phyloP scores from a whole-genome alignment of 1,140 invertebrate genomes.

The Tetramorium parvispinum region DNA sequence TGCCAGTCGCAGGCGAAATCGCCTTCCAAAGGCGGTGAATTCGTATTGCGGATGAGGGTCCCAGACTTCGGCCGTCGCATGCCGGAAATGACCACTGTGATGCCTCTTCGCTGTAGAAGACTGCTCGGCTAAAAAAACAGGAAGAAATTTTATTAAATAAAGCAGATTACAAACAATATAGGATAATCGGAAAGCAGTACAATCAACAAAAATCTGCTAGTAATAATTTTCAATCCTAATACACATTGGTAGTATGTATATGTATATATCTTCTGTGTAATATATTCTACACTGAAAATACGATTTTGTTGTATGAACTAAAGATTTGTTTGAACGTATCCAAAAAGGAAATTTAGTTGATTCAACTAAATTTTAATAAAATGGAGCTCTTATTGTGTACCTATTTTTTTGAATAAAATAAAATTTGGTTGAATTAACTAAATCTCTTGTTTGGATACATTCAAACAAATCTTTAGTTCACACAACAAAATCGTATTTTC shows the following conservation, averaged over 20 bases:
- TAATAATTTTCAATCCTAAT: background rate
- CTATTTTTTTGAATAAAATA: too few species aligned
- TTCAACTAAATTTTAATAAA: too few species aligned
- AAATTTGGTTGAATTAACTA: too few species aligned
- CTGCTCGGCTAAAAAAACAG: conserved; percentile 68
- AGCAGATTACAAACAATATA: background rate
- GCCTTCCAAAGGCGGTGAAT: conserved; percentile 88
- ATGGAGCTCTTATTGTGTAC: too few species aligned
- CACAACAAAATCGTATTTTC: too few species aligned
- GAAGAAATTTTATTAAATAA: conserved; percentile 1
- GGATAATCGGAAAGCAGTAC: background rate
- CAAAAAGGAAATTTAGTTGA: too few species aligned
- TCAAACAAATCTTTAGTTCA: too few species aligned
- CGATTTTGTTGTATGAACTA: too few species aligned
- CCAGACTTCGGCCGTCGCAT: conserved; percentile 88
- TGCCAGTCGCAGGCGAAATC: conserved; percentile 86
- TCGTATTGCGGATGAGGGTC: conserved; percentile 91
- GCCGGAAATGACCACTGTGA: conserved; percentile 89
- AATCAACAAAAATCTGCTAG: background rate
- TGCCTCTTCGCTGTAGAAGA: conserved; percentile 79
- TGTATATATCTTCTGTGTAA: background rate
- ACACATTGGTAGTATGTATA: background rate
- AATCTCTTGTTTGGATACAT: too few species aligned
- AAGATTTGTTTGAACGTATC: too few species aligned
- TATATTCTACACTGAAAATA: too few species aligned